Percentiles rank a stretch among this genome's conserved stretches.
Evolutionary conservation across 2,797 vertebrate species (phyloP).

Genomic region (Thaleichthys pacificus): DNA sequence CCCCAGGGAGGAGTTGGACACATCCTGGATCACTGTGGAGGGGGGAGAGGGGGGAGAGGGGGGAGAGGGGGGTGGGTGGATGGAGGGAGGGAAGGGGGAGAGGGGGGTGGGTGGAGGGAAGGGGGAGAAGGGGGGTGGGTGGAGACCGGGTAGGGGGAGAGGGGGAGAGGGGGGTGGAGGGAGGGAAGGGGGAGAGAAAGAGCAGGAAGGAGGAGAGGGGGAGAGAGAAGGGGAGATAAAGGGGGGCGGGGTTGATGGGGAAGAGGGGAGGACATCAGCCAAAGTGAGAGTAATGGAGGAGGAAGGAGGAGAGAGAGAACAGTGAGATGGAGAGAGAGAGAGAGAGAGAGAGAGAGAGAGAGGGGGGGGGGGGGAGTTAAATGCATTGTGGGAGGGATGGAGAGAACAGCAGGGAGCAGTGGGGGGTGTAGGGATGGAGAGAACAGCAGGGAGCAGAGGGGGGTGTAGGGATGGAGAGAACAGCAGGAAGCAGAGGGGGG

Average conservation of each 20-base stretch:
- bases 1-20: constrained; percentile 87
- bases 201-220: constrained; percentile 3
- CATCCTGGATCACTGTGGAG: constrained; percentile 90
- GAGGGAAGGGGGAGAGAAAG: constrained; percentile 3
- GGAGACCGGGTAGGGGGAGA: constrained; percentile 11
- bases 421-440: no score
- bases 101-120: constrained; percentile 12
- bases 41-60: constrained; percentile 40
- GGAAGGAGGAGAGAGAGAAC: neutral
- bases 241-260: neutral
- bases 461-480: constrained; percentile 27
- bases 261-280: neutral
- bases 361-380: constrained; percentile 25
- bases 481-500: constrained; percentile 12
- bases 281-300: neutral
- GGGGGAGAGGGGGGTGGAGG: constrained; percentile 29
- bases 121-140: constrained; percentile 8
- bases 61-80: constrained; percentile 25
- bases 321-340: constrained; percentile 17
- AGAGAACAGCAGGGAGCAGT: neutral
- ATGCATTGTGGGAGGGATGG: neutral
- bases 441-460: neutral
- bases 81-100: constrained; percentile 35
- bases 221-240: neutral
- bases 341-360: constrained; percentile 7